These are phyloP conservation scores for Ceratoteleas bidentatus DNA, from an alignment of 1,140 invertebrate species.

Conservation along the genomic window DNA sequence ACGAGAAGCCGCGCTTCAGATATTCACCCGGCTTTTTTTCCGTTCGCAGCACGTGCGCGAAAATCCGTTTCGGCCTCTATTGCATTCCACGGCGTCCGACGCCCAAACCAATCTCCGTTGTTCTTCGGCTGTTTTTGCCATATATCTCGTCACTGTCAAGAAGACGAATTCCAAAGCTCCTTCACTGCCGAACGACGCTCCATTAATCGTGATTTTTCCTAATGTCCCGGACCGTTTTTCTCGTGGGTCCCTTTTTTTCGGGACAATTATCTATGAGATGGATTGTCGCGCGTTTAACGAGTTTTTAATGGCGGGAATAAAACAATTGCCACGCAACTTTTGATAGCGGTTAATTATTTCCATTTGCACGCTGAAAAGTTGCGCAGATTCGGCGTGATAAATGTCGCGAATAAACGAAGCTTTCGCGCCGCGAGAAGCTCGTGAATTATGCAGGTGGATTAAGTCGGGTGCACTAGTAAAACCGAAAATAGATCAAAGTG, in stretches of 20 bases:
- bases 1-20: constrained; percentile 42
- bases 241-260: too few species aligned
- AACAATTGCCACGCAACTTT: constrained; percentile 30
- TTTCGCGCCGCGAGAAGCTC: constrained; percentile 18
- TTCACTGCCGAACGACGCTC: constrained; percentile 12
- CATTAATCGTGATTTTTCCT: constrained; percentile 17
- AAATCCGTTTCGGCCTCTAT: constrained; percentile 66
- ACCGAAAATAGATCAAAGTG: constrained; percentile 57
- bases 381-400: constrained; percentile 44
- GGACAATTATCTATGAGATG: constrained; percentile 6
- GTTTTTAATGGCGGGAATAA: constrained; percentile 53
- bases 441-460: constrained; percentile 54
- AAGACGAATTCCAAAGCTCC: constrained; percentile 61
- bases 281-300: constrained; percentile 41
- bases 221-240: constrained; percentile 5
- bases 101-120: constrained; percentile 68
- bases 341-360: constrained; percentile 62
- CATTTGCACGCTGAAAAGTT: constrained; percentile 22
- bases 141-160: constrained; percentile 61
- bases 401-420: constrained; percentile 45
- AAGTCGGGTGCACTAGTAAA: constrained; percentile 47
- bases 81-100: constrained; percentile 66
- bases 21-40: constrained; percentile 54
- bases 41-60: constrained; percentile 61
- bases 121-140: constrained; percentile 50